Evolutionary conservation across 1,140 invertebrate species (phyloP).

Genomic region (Drosophila kanapiae): DNA sequence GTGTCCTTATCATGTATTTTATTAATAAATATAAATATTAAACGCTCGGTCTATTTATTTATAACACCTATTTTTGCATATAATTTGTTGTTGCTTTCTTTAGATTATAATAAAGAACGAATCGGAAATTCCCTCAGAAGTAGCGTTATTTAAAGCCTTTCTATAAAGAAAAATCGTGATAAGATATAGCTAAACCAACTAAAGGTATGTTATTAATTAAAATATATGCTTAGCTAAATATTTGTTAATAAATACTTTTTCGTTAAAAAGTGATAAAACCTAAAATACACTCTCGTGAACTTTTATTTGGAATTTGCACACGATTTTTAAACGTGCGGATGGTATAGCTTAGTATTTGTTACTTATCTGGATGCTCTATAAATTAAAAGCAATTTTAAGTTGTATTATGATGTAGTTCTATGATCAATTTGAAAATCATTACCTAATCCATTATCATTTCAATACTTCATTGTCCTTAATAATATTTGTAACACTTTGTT

Average conservation of each 20-base stretch:
- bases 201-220: background rate
- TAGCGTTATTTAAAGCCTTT: background rate
- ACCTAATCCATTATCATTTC: no score
- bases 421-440: background rate
- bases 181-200: background rate
- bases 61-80: conserved; percentile 9
- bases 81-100: background rate
- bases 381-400: background rate
- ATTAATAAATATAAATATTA: conserved; percentile 30
- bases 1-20: conserved; percentile 8
- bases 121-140: background rate
- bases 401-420: background rate
- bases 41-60: conserved; percentile 4
- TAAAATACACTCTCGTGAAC: background rate
- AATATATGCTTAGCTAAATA: background rate
- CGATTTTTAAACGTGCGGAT: conserved; percentile 13
- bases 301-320: conserved; percentile 12
- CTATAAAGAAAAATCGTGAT: background rate
- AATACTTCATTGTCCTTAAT: no score
- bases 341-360: background rate
- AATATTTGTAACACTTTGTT: no score
- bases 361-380: conserved; percentile 6
- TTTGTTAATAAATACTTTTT: background rate
- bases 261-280: background rate
- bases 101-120: conserved; percentile 8